Conservation (phyloP, 2,888 invertebrate genomes). For the Sicus ferrugineus region DNA sequence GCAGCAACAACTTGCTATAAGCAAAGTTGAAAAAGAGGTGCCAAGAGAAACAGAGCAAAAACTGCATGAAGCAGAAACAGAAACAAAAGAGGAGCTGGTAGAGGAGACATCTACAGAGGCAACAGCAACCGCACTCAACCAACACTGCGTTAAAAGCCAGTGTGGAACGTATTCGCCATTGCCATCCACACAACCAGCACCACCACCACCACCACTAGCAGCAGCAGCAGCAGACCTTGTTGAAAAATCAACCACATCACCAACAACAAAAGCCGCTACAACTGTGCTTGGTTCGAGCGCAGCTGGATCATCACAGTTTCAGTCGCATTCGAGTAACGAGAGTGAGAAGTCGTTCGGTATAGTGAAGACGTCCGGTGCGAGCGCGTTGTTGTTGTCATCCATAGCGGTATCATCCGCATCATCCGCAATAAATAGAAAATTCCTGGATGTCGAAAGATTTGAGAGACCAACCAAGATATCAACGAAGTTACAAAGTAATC, state of each 20-base stretch:
- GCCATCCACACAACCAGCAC: constrained; percentile 21
- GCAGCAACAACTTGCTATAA: constrained; percentile 36
- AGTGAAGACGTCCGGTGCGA: constrained; percentile 35
- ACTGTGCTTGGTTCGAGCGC: constrained; percentile 38
- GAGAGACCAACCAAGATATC: constrained; percentile 51
- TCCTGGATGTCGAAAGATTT: constrained; percentile 8
- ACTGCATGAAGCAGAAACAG: constrained; percentile 7
- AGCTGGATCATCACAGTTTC: constrained; percentile 46
- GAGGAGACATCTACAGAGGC: constrained; percentile 33
- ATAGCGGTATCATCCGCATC: constrained; percentile 35
- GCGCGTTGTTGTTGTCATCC: constrained; percentile 36
- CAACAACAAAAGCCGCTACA: constrained; percentile 32
- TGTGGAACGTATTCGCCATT: constrained; percentile 34
- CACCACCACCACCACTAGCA: constrained; percentile 9
- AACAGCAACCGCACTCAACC: constrained; percentile 32
- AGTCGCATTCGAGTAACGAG: constrained; percentile 62
- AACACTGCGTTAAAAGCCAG: constrained; percentile 36
- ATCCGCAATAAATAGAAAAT: neutral
- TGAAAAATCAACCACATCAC: constrained; percentile 41
- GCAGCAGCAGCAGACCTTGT: constrained; percentile 19
- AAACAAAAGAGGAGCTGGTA: constrained; percentile 34
- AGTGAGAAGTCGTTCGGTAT: constrained; percentile 52
- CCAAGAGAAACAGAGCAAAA: constrained; percentile 7
- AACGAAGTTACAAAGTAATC: constrained; percentile 59
- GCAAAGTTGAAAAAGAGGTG: constrained; percentile 20